These are phyloP conservation scores for Cassiopea andromeda DNA, from an alignment of 30 jellyfish, hydroid and myxozoan species.

Conservation along the genomic window DNA sequence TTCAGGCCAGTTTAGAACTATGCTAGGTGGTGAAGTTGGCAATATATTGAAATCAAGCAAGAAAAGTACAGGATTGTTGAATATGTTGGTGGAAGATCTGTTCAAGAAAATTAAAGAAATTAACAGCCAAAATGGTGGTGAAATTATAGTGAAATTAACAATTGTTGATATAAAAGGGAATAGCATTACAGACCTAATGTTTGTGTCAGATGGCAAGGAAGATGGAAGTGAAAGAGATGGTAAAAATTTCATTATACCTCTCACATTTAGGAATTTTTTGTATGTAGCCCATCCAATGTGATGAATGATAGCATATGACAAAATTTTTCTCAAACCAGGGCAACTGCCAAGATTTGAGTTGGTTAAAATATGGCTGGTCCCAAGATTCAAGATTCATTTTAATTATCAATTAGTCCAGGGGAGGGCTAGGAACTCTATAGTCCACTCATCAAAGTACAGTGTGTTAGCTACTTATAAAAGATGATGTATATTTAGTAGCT, in stretches of 20 bases:
- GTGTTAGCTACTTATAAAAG: no score
- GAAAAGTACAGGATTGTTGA: conserved; percentile 39
- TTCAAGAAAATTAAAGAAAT: conserved; percentile 1
- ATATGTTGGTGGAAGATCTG: conserved; percentile 34
- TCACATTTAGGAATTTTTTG: no score
- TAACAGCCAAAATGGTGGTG: conserved; percentile 1
- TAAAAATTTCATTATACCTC: background rate
- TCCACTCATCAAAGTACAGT: no score
- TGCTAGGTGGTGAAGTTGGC: conserved; percentile 67
- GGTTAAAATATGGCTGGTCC: no score
- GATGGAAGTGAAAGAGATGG: background rate
- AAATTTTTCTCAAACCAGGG: no score
- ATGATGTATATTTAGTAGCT: no score
- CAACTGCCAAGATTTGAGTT: no score
- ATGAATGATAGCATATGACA: no score
- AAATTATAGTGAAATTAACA: conserved; percentile 1
- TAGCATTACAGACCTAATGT: conserved; percentile 12
- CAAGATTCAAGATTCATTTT: no score
- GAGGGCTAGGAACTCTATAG: no score
- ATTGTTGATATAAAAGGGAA: conserved; percentile 28
- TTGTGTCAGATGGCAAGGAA: background rate
- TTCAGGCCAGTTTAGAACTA: conserved; percentile 50
- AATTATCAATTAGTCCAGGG: no score
- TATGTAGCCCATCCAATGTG: no score
- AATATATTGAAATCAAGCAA: conserved; percentile 43